Evolutionary conservation across 2,113 vertebrate species (phyloP).

Genomic region (Psittacus erithacus): DNA sequence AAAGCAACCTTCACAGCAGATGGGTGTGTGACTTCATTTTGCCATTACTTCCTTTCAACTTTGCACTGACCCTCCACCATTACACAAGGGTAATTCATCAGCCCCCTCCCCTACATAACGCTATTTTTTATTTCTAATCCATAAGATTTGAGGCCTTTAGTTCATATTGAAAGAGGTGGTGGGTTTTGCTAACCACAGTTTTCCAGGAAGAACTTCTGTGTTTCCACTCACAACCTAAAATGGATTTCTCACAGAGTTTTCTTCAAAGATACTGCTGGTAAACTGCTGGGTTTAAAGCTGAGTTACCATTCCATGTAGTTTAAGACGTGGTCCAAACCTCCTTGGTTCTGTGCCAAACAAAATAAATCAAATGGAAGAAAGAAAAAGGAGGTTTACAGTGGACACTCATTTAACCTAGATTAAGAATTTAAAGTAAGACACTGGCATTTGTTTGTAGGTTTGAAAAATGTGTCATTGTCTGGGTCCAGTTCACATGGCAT

Average conservation of each 20-base stretch:
- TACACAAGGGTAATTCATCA: neutral
- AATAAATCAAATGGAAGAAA: neutral
- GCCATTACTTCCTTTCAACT: neutral
- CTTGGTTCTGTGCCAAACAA: neutral
- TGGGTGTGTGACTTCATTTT: neutral
- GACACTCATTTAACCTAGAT: neutral
- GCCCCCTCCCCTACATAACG: neutral
- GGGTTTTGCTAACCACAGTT: neutral
- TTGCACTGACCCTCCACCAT: neutral
- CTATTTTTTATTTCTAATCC: neutral
- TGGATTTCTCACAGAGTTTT: neutral
- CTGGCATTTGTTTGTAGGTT: neutral
- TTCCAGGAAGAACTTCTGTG: neutral
- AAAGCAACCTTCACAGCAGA: neutral
- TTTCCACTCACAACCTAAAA: neutral
- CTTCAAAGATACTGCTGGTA: neutral
- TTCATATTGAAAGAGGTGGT: neutral
- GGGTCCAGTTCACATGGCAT: neutral
- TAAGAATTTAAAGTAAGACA: neutral
- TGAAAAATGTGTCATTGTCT: neutral
- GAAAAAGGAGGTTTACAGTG: neutral
- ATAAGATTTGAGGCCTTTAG: neutral
- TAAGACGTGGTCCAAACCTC: neutral
- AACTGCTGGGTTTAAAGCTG: neutral
- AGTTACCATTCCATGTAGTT: neutral